Conservation (phyloP, 2,797 vertebrate genomes). For the Dendrocincla fuliginosa region DNA sequence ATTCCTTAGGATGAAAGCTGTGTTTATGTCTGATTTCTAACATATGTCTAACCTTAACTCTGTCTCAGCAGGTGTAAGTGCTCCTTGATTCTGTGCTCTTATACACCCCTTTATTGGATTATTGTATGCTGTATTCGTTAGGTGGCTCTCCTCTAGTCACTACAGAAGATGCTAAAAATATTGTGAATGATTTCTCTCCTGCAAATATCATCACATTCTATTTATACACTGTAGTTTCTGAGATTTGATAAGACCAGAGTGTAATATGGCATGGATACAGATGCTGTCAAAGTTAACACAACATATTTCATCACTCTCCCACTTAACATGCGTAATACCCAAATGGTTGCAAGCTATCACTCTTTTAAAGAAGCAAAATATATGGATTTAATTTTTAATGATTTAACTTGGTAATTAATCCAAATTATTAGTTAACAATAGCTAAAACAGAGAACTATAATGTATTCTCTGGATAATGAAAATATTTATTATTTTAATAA, state of each 20-base stretch:
- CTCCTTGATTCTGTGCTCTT: background rate
- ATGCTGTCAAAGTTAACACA: slow-evolving; percentile 65
- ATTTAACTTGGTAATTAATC: slow-evolving; percentile 54
- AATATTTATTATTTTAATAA: slow-evolving; percentile 73
- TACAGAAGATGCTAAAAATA: slow-evolving; percentile 33
- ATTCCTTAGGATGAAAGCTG: background rate
- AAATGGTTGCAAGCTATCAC: slow-evolving; percentile 31
- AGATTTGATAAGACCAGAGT: slow-evolving; percentile 56
- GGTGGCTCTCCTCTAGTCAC: background rate
- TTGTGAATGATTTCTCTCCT: slow-evolving; percentile 44
- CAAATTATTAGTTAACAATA: slow-evolving; percentile 67
- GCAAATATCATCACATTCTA: slow-evolving; percentile 51
- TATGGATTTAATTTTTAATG: slow-evolving; percentile 60
- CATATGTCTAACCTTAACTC: background rate
- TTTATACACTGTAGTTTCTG: slow-evolving; percentile 43
- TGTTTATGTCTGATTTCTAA: background rate
- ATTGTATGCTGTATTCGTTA: background rate
- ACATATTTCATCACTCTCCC: slow-evolving; percentile 58
- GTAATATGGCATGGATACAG: slow-evolving; percentile 57
- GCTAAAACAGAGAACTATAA: slow-evolving; percentile 39
- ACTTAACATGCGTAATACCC: slow-evolving; percentile 51
- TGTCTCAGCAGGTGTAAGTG: background rate
- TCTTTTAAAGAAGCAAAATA: slow-evolving; percentile 65
- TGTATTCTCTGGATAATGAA: slow-evolving; percentile 52
- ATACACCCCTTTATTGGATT: background rate